Percentiles rank a stretch among this genome's conserved stretches.
phyloP scores from a whole-genome alignment of 2,888 invertebrate genomes.

The Lycia hirtaria region DNA sequence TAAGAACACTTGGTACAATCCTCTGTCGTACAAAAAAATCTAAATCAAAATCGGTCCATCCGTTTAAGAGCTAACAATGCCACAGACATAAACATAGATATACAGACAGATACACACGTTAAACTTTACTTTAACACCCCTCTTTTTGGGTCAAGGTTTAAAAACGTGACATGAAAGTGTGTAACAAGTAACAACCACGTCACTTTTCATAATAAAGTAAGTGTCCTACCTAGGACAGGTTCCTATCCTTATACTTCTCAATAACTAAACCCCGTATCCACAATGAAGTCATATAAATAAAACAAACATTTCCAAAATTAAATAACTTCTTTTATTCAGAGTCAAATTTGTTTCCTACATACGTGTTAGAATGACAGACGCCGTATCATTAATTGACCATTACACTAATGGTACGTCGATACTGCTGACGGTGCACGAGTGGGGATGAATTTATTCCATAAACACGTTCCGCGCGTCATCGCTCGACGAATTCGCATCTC shows the following conservation, averaged over 20 bases:
- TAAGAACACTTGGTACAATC: too few relatives aligned
- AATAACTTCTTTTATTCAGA: conserved; percentile 86
- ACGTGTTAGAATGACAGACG: conserved; percentile 83
- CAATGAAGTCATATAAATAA: conserved; percentile 58
- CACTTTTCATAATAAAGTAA: not conserved
- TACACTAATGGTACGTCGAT: conserved; percentile 76
- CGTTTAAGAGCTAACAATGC: too few relatives aligned
- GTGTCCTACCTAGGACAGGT: not conserved
- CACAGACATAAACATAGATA: too few relatives aligned
- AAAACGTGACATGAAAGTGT: too few relatives aligned
- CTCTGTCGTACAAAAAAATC: too few relatives aligned
- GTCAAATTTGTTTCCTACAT: conserved; percentile 85
- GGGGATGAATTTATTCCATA: conserved; percentile 57
- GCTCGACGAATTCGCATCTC: conserved; percentile 40
- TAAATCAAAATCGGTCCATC: too few relatives aligned
- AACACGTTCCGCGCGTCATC: conserved; percentile 51
- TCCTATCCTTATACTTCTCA: too few relatives aligned
- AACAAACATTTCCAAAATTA: conserved; percentile 82
- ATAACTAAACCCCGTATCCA: not conserved
- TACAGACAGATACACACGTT: too few relatives aligned
- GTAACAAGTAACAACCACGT: too few relatives aligned
- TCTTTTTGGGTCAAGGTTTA: too few relatives aligned
- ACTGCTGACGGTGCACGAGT: conserved; percentile 73
- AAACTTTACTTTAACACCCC: too few relatives aligned
- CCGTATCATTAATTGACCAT: conserved; percentile 81